These are phyloP conservation scores for Pelochelys cantorii DNA, from an alignment of 2,797 vertebrate genomes.

Conservation along the genomic window DNA sequence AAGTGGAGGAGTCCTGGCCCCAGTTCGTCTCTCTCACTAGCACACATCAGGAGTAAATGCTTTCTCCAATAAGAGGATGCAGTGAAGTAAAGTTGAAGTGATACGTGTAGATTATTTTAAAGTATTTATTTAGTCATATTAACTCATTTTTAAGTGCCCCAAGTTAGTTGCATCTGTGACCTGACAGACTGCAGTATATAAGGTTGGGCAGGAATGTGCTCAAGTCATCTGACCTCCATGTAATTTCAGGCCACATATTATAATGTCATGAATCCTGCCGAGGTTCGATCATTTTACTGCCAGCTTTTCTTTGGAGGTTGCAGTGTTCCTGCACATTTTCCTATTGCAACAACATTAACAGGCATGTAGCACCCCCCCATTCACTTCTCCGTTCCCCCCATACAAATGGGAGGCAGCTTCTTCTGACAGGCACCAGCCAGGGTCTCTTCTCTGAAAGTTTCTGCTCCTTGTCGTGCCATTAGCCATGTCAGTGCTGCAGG, in stretches of 20 bases:
- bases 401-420: not conserved
- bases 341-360: too few relatives aligned
- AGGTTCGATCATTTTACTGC: not conserved
- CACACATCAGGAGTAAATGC: not conserved
- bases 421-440: not conserved
- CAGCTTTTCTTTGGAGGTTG: not conserved
- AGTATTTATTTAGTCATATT: not conserved
- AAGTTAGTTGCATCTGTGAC: not conserved
- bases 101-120: too few relatives aligned
- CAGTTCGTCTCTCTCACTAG: not conserved
- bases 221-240: slow-evolving; percentile 1
- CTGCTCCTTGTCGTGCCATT: not conserved
- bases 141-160: not conserved
- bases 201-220: slow-evolving; percentile 36
- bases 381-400: too few relatives aligned
- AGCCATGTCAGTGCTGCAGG: not conserved
- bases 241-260: not conserved
- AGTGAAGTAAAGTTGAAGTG: not conserved
- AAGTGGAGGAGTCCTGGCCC: not conserved
- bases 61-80: not conserved
- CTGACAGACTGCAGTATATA: not conserved
- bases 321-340: too few relatives aligned
- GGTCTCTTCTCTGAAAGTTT: not conserved
- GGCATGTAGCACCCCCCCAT: too few relatives aligned
- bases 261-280: not conserved